A percentile compares a stretch with the other conserved stretches of the same genome.
These are phyloP conservation scores for Pangasius macronema DNA, from an alignment of 2,797 vertebrate genomes.

Conservation along the genomic window DNA sequence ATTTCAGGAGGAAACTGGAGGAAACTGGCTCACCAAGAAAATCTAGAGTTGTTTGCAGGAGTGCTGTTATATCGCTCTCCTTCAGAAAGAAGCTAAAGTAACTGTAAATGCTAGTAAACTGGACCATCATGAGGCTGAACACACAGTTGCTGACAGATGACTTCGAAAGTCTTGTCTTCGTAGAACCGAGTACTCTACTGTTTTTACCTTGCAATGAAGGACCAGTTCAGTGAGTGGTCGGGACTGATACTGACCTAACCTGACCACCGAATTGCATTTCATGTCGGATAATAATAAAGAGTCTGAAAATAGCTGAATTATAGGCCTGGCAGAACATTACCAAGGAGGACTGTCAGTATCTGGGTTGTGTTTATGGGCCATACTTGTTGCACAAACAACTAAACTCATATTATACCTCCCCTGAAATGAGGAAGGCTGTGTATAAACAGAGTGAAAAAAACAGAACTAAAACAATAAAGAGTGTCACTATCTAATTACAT, in stretches of 20 bases:
- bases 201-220: no score
- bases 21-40: not conserved
- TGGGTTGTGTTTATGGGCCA: not conserved
- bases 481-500: slow-evolving; percentile 11
- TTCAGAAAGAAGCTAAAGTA: not conserved
- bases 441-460: not conserved
- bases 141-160: not conserved
- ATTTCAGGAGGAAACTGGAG: not conserved
- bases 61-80: not conserved
- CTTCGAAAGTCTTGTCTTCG: no score
- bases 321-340: not conserved
- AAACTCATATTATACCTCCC: not conserved
- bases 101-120: not conserved
- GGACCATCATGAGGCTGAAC: not conserved
- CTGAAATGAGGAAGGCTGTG: not conserved
- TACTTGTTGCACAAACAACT: not conserved
- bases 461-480: not conserved
- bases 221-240: no score
- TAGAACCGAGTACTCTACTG: no score
- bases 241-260: not conserved
- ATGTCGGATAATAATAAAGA: not conserved
- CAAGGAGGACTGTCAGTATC: not conserved
- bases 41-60: not conserved
- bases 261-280: not conserved
- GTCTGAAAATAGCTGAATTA: not conserved